A percentile compares a stretch with the other conserved stretches of the same genome.
These are phyloP conservation scores for Lampris megalopsis DNA, from an alignment of 2,113 vertebrate species.

Conservation along the genomic window DNA sequence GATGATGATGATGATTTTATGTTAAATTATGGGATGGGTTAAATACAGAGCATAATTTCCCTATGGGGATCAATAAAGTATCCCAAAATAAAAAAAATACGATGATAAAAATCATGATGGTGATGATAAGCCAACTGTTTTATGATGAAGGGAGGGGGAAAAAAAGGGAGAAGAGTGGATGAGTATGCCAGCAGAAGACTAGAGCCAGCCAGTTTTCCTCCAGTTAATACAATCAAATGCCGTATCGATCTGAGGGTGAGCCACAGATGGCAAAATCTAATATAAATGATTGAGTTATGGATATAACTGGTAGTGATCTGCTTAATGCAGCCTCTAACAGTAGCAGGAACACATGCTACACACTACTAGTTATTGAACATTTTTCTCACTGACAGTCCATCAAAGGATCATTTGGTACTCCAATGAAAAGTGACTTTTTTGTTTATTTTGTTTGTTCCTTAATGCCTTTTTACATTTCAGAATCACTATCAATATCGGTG, in stretches of 20 bases:
- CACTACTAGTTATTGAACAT: background rate
- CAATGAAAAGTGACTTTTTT: too few species aligned
- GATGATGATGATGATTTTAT: background rate
- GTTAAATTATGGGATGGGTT: background rate
- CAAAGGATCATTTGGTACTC: too few species aligned
- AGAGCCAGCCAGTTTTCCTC: constrained; percentile 27
- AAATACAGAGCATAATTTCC: too few species aligned
- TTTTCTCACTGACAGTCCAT: background rate
- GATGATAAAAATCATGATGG: background rate
- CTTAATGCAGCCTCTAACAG: constrained; percentile 32
- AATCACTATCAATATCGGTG: too few species aligned
- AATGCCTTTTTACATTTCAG: too few species aligned
- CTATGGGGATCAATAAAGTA: background rate
- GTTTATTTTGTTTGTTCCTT: too few species aligned
- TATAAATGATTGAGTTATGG: constrained; percentile 59
- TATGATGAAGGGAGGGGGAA: constrained; percentile 14
- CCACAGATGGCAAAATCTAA: constrained; percentile 52
- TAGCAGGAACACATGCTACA: background rate
- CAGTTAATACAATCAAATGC: constrained; percentile 59
- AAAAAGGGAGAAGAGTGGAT: constrained; percentile 31
- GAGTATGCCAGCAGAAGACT: constrained; percentile 9
- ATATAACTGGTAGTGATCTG: constrained; percentile 43
- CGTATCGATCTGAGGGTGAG: constrained; percentile 52
- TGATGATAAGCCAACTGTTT: background rate
- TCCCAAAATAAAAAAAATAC: background rate